Evolutionary conservation across 1,140 invertebrate species (phyloP), one percentile per base, ranked within the genome.

Genomic region (Papilio polytes): DNA sequence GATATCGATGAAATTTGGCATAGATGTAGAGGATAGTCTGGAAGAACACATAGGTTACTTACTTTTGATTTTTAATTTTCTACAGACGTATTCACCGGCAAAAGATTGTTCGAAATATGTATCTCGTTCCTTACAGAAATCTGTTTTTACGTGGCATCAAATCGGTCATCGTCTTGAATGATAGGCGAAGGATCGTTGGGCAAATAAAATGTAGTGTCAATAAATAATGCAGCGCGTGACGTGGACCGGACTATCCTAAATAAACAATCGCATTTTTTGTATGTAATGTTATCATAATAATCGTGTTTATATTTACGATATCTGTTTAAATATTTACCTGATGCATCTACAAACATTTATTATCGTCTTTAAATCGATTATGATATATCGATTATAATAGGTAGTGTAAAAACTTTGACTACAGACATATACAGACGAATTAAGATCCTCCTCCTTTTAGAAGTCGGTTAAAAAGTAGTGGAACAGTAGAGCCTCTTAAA

Each of bases 221-320:
- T 74, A 74, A 74, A 74, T 74, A 74, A 74, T 51, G 8, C 46
- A 9, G 44, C 44, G 44, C 73, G 46, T 74, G 73, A 74, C 73
- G 44, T 48, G 73, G 20, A 20, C 73, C 70, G 70, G 13, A 74
- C 73, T 6, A 22, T 74, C 73, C 73, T 51, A 74, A 74, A 51
- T 74, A 44, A 74, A 74, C 44, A 74, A 46, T 51, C n/a, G 44
- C 44, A 10, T 72, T 73, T 73, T 73, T 73, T 44, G 31, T 73
- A 18, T 20, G 41, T 73, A 73, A 44, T 66, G 63, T 66, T 66
- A 66, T 66, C 63, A 66, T 3, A 66, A 66, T 66, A 66, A 66
- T 66, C 63, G 12, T 66, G 26, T 66, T 66, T 66, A 31, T 66
- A 66, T 66, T 31, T 66, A 63, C 26, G 4, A 66, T 66, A 66